Conservation (phyloP, 2,797 vertebrate species). For the Schizopygopsis malacanthus region DNA sequence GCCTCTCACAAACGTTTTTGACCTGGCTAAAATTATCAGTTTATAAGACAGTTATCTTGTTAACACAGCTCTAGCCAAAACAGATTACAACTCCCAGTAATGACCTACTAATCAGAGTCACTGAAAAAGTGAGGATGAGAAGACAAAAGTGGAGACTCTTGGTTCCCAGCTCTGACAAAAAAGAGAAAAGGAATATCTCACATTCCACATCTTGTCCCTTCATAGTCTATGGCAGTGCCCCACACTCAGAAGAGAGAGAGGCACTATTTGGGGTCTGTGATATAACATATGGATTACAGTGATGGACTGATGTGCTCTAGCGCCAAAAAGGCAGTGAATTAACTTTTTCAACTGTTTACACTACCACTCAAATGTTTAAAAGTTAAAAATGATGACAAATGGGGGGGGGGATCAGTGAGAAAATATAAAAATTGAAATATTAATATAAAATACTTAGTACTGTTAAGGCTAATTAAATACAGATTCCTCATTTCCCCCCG, state of each 20-base stretch:
- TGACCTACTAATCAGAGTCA: constrained; percentile 67
- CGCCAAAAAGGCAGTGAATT: background rate
- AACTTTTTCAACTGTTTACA: background rate
- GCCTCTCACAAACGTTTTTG: constrained; percentile 49
- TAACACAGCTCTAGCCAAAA: constrained; percentile 65
- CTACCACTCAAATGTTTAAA: too few relatives aligned
- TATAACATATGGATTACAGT: background rate
- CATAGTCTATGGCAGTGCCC: background rate
- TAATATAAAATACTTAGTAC: too few relatives aligned
- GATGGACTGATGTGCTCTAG: background rate
- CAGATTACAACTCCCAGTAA: constrained; percentile 68
- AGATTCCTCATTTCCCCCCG: too few relatives aligned
- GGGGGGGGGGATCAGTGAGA: too few relatives aligned
- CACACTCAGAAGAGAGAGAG: background rate
- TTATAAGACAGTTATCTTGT: constrained; percentile 57
- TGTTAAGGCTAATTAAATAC: too few relatives aligned
- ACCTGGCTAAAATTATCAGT: too few relatives aligned
- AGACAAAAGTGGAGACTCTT: background rate
- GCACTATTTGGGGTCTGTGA: background rate
- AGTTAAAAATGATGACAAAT: too few relatives aligned
- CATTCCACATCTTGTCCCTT: background rate
- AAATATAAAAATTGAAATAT: too few relatives aligned
- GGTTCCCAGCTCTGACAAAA: constrained; percentile 9
- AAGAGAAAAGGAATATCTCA: constrained; percentile 15
- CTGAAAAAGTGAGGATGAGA: constrained; percentile 1